Conservation (phyloP, 2,888 invertebrate species). For the Entomobrya proxima region DNA sequence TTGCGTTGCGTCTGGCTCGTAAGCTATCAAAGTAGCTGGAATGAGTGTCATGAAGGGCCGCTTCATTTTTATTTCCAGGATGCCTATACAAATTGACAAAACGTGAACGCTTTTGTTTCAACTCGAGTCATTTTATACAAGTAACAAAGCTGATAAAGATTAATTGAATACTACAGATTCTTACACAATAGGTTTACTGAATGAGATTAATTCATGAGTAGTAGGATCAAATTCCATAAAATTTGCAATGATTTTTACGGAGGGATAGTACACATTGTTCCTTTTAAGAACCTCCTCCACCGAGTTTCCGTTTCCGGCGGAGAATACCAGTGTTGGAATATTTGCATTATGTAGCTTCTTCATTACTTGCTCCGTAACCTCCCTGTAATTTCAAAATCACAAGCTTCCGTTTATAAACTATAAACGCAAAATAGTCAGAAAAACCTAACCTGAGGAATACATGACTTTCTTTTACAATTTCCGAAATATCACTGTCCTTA, state of each 20-base stretch:
- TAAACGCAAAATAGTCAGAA: no score
- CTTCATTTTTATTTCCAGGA: conserved; percentile 95
- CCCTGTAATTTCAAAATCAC: no score
- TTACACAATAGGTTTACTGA: conserved; percentile 85
- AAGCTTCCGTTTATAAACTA: no score
- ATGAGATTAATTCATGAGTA: conserved; percentile 80
- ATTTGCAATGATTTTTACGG: conserved; percentile 90
- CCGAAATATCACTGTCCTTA: conserved; percentile 10
- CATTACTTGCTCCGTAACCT: conserved; percentile 38
- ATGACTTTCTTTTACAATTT: conserved; percentile 41
- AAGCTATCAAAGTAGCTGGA: conserved; percentile 75
- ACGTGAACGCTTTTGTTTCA: no score
- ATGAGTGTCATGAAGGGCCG: conserved; percentile 80
- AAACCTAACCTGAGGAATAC: conserved; percentile 44
- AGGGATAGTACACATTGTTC: conserved; percentile 83
- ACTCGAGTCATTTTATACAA: no score
- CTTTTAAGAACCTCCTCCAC: conserved; percentile 87
- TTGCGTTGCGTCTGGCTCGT: conserved; percentile 84
- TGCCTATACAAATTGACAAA: conserved; percentile 80
- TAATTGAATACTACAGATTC: no score
- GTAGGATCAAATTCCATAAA: conserved; percentile 84
- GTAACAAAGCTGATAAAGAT: no score
- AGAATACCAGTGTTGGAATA: conserved; percentile 94
- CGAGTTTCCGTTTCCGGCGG: conserved; percentile 94
- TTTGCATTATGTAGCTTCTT: conserved; percentile 77